Base-by-base conservation (phyloP, 2,797 vertebrate genomes). In the Crypturellus tataupa region DNA sequence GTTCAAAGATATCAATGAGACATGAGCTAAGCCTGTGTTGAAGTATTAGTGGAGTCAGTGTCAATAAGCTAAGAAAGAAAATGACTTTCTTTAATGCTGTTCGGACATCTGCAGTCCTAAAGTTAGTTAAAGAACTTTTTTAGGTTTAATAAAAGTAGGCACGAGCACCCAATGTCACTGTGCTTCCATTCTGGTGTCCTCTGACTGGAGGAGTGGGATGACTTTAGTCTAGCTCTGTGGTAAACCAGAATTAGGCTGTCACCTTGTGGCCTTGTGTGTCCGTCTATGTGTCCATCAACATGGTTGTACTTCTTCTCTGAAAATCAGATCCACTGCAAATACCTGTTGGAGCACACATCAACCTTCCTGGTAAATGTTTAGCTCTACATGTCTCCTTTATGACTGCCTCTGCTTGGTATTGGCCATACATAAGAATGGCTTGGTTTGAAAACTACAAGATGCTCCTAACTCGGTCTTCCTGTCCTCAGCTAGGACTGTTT, bases 281-380 rank as follows among this genome's bases (percentile, higher is more conserved):
- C 16, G 3, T 29, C 35, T 16, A 19, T 11, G 20, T 65, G 59
- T 49, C 0, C 4, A 27, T 42, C 8, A 23, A 8, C 19, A n/a
- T 23, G 33, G 17, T 65, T 75, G 17, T 60, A 17, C 37, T 82
- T 3, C 4, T 68, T 56, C 53, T 83, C 42, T 53, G 7, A 46
- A 79, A 86, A 47, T 14, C 14, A 35, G 23, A 44, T 72, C 27
- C 72, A 73, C 19, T 65, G 39, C 44, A 83, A 37, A 12, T 47
- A 55, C 27, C 9, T 44, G 27, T 55, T 81, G 65, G 29, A 56
- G 65, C 35, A 62, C 59, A 46, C 23, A 18, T 60, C 40, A 35
- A 17, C 49, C 55, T 51, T 42, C 24, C 24, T 72, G 29, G 17
- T 37, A 81, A 78, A 55, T 77, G 46, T 33, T 53, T 42, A 77